Evolutionary conservation across 1,140 invertebrate species (phyloP).

Genomic region (Drosophila ironensis): DNA sequence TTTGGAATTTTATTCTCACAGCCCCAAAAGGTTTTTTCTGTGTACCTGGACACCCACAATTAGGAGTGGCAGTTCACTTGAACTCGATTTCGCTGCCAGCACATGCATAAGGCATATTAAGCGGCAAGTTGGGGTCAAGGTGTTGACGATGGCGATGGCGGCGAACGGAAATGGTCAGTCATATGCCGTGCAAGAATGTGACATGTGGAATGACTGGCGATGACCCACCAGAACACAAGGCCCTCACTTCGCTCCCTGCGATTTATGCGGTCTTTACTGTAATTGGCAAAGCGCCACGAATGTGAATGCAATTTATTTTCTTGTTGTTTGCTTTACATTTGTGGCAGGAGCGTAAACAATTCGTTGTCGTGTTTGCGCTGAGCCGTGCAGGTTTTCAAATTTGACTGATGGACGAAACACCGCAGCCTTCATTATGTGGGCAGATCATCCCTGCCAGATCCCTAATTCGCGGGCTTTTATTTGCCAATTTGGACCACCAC

Average conservation of each 20-base stretch:
- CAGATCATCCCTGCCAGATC: no score
- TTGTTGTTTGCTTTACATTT: conserved; percentile 27
- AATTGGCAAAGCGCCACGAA: conserved; percentile 42
- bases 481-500: no score
- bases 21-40: not conserved
- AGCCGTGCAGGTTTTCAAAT: no score
- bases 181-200: conserved; percentile 54
- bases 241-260: not conserved
- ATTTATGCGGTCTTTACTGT: conserved; percentile 50
- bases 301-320: conserved; percentile 33
- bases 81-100: conserved; percentile 35
- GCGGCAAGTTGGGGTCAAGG: no score
- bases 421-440: no score
- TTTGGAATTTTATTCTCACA: no score
- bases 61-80: conserved; percentile 22
- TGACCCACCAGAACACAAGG: conserved; percentile 21
- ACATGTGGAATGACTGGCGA: conserved; percentile 48
- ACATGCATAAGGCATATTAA: conserved; percentile 6
- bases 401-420: not conserved
- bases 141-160: not conserved
- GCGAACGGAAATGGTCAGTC: conserved; percentile 49
- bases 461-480: no score
- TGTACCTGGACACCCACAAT: not conserved
- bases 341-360: conserved; percentile 12
- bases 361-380: conserved; percentile 2